Conservation (phyloP, 2,113 vertebrate genomes). For the Tauraco erythrolophus region DNA sequence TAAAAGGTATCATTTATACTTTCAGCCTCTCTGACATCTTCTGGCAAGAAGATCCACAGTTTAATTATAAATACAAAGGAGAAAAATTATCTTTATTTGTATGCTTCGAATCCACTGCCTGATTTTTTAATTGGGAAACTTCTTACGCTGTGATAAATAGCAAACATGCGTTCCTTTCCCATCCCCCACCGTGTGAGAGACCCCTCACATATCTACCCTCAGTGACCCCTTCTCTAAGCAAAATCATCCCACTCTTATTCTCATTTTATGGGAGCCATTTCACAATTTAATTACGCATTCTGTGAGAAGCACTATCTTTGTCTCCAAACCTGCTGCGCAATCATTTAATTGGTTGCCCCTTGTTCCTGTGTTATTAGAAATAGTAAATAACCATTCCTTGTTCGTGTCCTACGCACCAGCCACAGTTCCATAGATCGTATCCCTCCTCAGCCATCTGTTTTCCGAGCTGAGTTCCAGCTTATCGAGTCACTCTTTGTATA, state of each 20-base stretch:
- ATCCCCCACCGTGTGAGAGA: neutral
- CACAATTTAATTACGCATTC: constrained; percentile 65
- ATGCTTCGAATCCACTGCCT: neutral
- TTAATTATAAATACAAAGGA: constrained; percentile 52
- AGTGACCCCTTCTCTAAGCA: constrained; percentile 18
- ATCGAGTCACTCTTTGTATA: constrained; percentile 15
- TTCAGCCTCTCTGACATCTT: neutral
- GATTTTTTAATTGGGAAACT: constrained; percentile 50
- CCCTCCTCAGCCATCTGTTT: constrained; percentile 53
- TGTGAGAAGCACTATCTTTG: constrained; percentile 56
- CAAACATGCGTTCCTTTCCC: neutral
- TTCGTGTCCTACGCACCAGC: neutral
- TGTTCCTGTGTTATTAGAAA: constrained; percentile 65
- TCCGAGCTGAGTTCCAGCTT: neutral
- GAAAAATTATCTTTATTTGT: constrained; percentile 26
- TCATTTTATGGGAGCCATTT: constrained; percentile 63
- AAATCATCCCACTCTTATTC: constrained; percentile 22
- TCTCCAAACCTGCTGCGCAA: constrained; percentile 55
- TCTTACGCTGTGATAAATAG: neutral
- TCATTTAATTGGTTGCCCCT: constrained; percentile 69
- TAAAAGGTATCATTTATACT: constrained; percentile 11
- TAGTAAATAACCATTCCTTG: constrained; percentile 65
- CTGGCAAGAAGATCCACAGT: constrained; percentile 40
- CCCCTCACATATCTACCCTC: neutral
- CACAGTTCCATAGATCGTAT: neutral